Evolutionary conservation across 2,888 invertebrate genomes (phyloP).

Genomic region (Polydrusus tereticollis): DNA sequence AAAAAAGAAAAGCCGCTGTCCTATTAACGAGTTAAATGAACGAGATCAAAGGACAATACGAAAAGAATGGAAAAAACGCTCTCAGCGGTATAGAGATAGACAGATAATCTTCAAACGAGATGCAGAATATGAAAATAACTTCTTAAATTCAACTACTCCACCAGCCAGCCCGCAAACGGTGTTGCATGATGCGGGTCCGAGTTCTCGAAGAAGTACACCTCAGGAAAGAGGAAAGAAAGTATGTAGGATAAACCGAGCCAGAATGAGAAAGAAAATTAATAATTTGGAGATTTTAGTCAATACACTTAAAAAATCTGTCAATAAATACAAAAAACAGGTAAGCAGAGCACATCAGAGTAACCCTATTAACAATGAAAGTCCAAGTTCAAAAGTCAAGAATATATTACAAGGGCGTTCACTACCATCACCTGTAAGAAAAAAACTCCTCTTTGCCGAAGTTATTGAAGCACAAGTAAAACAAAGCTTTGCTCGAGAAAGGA

Average conservation of each 20-base stretch:
- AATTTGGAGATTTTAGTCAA: background rate
- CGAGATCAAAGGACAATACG: background rate
- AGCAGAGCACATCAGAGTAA: background rate
- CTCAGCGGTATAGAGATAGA: background rate
- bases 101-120: background rate
- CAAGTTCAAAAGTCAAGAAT: background rate
- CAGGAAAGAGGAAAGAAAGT: background rate
- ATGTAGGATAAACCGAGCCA: background rate
- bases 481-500: background rate
- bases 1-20: background rate
- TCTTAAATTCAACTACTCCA: background rate
- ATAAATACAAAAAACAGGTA: background rate
- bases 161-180: background rate
- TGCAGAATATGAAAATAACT: background rate
- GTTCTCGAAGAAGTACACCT: background rate
- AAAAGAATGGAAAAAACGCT: background rate
- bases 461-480: background rate
- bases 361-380: background rate
- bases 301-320: background rate
- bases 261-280: background rate
- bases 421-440: background rate
- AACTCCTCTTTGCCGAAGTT: background rate
- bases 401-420: background rate
- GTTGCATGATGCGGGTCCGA: background rate
- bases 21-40: background rate